These are phyloP conservation scores for Tyto alba DNA, from an alignment of 2,113 vertebrate genomes.

Conservation along the genomic window DNA sequence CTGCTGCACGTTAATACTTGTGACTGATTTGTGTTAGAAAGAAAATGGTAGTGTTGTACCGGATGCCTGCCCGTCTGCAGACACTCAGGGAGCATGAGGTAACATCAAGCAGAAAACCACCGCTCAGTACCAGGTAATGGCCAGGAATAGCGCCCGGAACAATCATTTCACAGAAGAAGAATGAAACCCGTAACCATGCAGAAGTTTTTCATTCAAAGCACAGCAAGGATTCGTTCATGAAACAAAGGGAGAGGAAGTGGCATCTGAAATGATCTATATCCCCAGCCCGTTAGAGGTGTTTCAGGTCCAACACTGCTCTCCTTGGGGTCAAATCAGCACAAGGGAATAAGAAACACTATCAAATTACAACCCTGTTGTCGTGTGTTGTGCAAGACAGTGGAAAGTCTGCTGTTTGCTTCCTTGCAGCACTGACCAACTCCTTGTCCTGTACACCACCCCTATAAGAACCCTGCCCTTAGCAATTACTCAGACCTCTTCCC, in stretches of 20 bases:
- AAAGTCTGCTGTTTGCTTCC: neutral
- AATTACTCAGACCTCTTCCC: neutral
- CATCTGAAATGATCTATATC: neutral
- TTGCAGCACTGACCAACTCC: neutral
- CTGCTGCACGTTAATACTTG: neutral
- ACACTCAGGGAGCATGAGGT: fast-evolving
- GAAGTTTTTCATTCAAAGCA: neutral
- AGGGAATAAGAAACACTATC: neutral
- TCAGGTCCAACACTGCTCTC: neutral
- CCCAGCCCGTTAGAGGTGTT: neutral
- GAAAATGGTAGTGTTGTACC: neutral
- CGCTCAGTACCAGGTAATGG: fast-evolving
- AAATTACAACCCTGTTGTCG: neutral
- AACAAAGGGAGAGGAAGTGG: neutral
- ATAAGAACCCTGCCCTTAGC: neutral
- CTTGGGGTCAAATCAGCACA: neutral
- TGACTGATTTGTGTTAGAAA: neutral
- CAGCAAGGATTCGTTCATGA: neutral
- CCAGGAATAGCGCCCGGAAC: neutral
- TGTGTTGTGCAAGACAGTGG: neutral
- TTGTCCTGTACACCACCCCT: no score
- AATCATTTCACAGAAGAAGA: fast-evolving
- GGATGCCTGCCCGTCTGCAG: fast-evolving
- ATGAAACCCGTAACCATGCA: fast-evolving
- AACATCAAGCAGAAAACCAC: fast-evolving